phyloP scores from a whole-genome alignment of 1,140 invertebrate species.

The Coenobita brevimanus region DNA sequence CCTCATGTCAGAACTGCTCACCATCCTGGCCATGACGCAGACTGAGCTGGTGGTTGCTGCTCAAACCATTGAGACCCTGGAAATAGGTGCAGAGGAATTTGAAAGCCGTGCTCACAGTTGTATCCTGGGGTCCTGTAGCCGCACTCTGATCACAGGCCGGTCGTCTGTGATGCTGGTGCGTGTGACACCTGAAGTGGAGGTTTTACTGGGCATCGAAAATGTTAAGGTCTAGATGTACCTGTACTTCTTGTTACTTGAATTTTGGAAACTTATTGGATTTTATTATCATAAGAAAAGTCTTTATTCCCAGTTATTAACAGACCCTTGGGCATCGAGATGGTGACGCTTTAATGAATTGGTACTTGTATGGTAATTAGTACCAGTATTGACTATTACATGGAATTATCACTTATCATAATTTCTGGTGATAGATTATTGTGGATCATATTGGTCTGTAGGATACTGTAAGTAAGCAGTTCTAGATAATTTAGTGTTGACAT shows the following conservation, averaged over 20 bases:
- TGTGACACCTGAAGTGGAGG: conserved; percentile 28
- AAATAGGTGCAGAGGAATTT: conserved; percentile 50
- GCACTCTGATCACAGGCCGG: conserved; percentile 16
- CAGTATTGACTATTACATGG: no score
- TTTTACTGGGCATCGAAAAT: conserved; percentile 45
- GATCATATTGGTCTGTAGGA: background rate
- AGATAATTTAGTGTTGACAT: background rate
- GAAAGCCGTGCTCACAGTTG: conserved; percentile 37
- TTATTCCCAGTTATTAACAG: no score
- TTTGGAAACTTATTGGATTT: no score
- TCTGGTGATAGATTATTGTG: background rate
- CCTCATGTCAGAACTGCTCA: conserved; percentile 33
- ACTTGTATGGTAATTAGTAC: no score
- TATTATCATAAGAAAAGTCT: no score
- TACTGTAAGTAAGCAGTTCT: background rate
- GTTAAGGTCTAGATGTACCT: background rate
- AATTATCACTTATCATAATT: no score
- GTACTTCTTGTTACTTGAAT: background rate
- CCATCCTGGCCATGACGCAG: conserved; percentile 28
- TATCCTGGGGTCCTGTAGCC: conserved; percentile 33
- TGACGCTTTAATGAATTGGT: background rate
- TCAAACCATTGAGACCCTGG: conserved; percentile 44
- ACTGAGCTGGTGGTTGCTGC: conserved; percentile 37
- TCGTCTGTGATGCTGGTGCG: conserved; percentile 36
- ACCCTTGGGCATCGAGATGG: no score